Evolutionary conservation across 2,797 vertebrate genomes (phyloP).

Genomic region (Danio aesculapii): DNA sequence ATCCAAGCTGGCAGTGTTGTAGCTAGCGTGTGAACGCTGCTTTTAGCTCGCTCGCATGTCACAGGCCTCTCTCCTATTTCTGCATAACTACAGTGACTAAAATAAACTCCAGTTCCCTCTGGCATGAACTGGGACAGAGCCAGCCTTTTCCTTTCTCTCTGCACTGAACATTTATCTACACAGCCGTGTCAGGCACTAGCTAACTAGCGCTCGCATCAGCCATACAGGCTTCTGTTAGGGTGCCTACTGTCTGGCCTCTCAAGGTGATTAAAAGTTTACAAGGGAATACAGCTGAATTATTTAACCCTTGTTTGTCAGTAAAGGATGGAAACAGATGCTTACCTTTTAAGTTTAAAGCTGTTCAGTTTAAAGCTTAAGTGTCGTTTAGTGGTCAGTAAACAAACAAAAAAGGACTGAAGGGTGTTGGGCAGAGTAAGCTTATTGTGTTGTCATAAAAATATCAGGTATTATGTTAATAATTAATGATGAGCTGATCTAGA

Average conservation of each 20-base stretch:
- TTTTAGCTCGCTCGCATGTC: slow-evolving; percentile 31
- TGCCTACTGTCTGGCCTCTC: slow-evolving; percentile 20
- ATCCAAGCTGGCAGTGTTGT: neutral
- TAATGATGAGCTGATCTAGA: too few relatives aligned
- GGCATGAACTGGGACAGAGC: slow-evolving; percentile 43
- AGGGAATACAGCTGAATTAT: slow-evolving; percentile 8
- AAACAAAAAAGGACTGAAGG: neutral
- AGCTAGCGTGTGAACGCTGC: slow-evolving; percentile 2
- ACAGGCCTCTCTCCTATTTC: slow-evolving; percentile 27
- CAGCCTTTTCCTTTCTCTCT: slow-evolving; percentile 25
- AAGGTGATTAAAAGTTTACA: slow-evolving; percentile 26
- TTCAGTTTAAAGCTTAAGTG: neutral
- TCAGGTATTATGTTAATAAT: too few relatives aligned
- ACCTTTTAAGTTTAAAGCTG: neutral
- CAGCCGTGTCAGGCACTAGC: slow-evolving; percentile 16
- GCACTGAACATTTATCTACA: slow-evolving; percentile 43
- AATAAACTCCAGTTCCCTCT: slow-evolving; percentile 49
- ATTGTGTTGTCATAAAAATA: neutral
- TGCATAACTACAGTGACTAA: slow-evolving; percentile 43
- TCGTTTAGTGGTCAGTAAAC: neutral
- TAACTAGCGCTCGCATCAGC: slow-evolving; percentile 1
- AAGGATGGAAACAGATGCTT: slow-evolving; percentile 14
- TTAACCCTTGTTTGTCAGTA: slow-evolving; percentile 10
- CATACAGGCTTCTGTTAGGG: neutral
- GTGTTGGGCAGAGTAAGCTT: neutral